Evolutionary conservation across 2,113 vertebrate species (phyloP).

Genomic region (Mugil cephalus): DNA sequence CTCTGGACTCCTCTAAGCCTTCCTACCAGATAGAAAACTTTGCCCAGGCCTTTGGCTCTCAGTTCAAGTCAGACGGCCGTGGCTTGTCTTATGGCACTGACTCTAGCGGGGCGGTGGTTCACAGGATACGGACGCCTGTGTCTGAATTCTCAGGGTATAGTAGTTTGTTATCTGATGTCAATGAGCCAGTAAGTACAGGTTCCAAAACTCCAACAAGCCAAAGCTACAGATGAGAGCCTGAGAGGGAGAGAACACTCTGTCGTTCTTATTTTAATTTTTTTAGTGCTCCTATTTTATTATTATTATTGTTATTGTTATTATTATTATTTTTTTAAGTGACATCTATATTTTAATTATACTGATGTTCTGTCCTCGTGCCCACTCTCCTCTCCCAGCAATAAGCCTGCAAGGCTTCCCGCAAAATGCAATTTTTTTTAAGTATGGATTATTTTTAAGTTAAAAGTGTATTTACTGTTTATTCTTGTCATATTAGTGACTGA

Average conservation of each 20-base stretch:
- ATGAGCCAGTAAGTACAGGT: slow-evolving; percentile 94
- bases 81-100: slow-evolving; percentile 92
- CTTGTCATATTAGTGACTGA: slow-evolving; percentile 85
- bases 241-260: slow-evolving; percentile 76
- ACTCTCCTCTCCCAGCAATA: slow-evolving; percentile 86
- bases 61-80: slow-evolving; percentile 95
- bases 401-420: slow-evolving; percentile 91
- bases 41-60: slow-evolving; percentile 98
- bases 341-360: slow-evolving; percentile 84
- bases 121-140: slow-evolving; percentile 94
- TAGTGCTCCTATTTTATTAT: slow-evolving; percentile 82
- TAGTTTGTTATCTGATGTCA: slow-evolving; percentile 98
- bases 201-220: slow-evolving; percentile 99
- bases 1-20: slow-evolving; percentile 92
- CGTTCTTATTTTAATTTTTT: slow-evolving; percentile 80
- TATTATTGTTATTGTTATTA: slow-evolving; percentile 83
- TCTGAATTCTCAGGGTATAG: slow-evolving; percentile 99
- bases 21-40: slow-evolving; percentile 99
- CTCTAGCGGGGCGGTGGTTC: slow-evolving; percentile 93
- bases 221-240: slow-evolving; percentile 96
- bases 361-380: slow-evolving; percentile 93
- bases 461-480: slow-evolving; percentile 86
- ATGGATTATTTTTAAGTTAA: slow-evolving; percentile 67
- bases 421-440: slow-evolving; percentile 86
- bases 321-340: slow-evolving; percentile 85